phyloP scores from a whole-genome alignment of 2,797 vertebrate genomes.

The Rhadinocentrus ornatus region DNA sequence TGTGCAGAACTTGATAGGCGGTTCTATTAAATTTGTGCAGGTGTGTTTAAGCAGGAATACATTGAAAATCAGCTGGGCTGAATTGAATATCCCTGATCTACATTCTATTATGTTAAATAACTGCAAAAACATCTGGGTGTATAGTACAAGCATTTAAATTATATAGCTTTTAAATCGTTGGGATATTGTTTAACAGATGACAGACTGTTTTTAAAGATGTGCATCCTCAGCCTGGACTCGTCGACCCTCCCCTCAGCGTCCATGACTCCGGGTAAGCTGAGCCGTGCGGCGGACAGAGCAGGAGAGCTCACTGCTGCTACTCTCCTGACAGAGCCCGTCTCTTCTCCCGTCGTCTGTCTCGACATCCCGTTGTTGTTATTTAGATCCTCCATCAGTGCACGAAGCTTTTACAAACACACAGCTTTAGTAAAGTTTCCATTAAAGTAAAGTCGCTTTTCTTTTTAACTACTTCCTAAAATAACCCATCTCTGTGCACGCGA shows the following conservation, averaged over 20 bases:
- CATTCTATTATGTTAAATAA: neutral
- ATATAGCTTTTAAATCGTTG: neutral
- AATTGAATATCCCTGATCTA: too few relatives aligned
- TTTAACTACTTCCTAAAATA: neutral
- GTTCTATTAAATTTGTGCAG: too few relatives aligned
- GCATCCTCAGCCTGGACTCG: constrained; percentile 82
- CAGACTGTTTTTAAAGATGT: constrained; percentile 84
- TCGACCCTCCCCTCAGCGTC: constrained; percentile 85
- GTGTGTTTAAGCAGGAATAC: too few relatives aligned
- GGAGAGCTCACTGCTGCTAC: constrained; percentile 65
- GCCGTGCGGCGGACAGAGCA: constrained; percentile 51
- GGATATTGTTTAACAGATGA: neutral
- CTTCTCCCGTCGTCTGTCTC: constrained; percentile 13
- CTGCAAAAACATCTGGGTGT: neutral
- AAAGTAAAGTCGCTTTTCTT: neutral
- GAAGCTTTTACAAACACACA: constrained; percentile 9
- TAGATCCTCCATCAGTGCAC: constrained; percentile 39
- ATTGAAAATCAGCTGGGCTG: too few relatives aligned
- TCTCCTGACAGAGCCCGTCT: constrained; percentile 13
- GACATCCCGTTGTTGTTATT: neutral
- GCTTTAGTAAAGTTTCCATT: constrained; percentile 15
- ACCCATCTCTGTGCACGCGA: neutral
- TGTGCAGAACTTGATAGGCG: too few relatives aligned
- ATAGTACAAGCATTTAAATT: neutral
- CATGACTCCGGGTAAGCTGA: constrained; percentile 82